Percentiles rank a stretch among this genome's conserved stretches.
Conservation (phyloP, 2,888 invertebrate species). For the Gymnoscelis rufifasciata region DNA sequence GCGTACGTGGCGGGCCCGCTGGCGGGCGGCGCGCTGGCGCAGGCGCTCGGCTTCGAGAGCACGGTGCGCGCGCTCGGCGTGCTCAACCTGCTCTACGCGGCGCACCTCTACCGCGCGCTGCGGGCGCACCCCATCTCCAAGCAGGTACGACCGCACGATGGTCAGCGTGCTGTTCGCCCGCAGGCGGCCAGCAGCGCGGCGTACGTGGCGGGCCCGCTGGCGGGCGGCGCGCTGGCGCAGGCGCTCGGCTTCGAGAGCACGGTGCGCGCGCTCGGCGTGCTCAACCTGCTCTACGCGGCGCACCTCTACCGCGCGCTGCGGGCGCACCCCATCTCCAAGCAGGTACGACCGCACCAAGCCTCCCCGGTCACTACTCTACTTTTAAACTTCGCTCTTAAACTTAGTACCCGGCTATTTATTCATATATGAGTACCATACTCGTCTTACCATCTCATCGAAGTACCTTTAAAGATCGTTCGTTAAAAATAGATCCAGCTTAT, state of each 20-base stretch:
- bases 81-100: constrained; percentile 60
- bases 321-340: constrained; percentile 48
- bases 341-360: no score
- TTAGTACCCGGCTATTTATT: no score
- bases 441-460: no score
- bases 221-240: constrained; percentile 56
- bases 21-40: constrained; percentile 53
- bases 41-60: constrained; percentile 52
- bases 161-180: constrained; percentile 27
- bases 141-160: no score
- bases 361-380: no score
- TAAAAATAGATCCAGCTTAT: no score
- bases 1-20: constrained; percentile 60
- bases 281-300: constrained; percentile 59
- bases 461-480: no score
- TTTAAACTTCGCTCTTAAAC: no score
- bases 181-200: constrained; percentile 62
- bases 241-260: constrained; percentile 52
- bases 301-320: constrained; percentile 50
- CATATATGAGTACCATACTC: no score
- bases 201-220: constrained; percentile 54
- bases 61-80: constrained; percentile 55
- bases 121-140: constrained; percentile 45
- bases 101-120: constrained; percentile 50
- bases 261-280: constrained; percentile 54